phyloP scores from a whole-genome alignment of 1,140 invertebrate genomes.

The Bombus sylvicola region DNA sequence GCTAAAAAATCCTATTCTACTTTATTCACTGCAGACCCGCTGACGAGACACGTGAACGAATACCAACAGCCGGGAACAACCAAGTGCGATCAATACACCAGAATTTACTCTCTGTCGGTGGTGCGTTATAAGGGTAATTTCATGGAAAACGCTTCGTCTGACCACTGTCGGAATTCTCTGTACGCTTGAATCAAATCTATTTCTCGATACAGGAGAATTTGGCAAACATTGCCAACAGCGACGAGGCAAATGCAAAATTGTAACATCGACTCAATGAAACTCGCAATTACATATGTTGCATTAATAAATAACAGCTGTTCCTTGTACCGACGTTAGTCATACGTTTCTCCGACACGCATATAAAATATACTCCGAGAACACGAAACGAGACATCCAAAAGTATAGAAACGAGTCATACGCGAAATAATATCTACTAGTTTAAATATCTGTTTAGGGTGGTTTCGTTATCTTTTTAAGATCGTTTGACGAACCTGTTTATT shows the following conservation, averaged over 20 bases:
- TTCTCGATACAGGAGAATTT: background rate
- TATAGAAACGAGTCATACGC: background rate
- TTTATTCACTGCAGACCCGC: background rate
- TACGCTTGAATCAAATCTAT: background rate
- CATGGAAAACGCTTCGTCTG: background rate
- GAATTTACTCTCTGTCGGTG: slow-evolving; percentile 30
- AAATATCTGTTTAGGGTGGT: background rate
- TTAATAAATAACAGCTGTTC: background rate
- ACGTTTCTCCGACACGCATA: background rate
- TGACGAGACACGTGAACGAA: background rate
- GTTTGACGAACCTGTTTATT: background rate
- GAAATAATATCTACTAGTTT: background rate
- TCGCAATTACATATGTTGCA: background rate
- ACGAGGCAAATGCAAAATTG: background rate
- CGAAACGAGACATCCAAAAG: background rate
- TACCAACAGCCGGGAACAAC: slow-evolving; percentile 23
- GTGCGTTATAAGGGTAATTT: background rate
- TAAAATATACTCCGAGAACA: too few species aligned
- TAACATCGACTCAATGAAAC: background rate
- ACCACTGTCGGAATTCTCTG: background rate
- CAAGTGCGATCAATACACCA: background rate
- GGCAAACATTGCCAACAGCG: background rate
- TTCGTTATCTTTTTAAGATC: background rate
- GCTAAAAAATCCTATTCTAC: background rate
- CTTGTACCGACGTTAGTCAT: background rate